Percentiles rank a stretch among this genome's conserved stretches.
Conservation (phyloP, 1,140 invertebrate genomes). For the Luehdorfia chinensis region DNA sequence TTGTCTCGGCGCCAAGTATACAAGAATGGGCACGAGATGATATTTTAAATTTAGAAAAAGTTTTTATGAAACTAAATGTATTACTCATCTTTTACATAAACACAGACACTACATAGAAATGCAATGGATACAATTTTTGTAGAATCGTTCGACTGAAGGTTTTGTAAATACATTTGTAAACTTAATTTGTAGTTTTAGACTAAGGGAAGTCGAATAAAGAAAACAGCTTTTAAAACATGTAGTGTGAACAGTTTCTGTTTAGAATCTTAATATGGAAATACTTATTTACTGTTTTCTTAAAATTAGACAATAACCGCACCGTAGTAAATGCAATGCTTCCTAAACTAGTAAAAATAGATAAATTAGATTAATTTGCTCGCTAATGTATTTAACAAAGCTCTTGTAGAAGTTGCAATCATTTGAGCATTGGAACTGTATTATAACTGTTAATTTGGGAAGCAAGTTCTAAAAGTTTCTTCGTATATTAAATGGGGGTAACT, state of each 20-base stretch:
- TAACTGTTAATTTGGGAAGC: conserved; percentile 46
- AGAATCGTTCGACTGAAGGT: conserved; percentile 10
- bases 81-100: too few relatives aligned
- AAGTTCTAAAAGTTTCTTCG: conserved; percentile 18
- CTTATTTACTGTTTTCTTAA: too few relatives aligned
- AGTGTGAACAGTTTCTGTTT: too few relatives aligned
- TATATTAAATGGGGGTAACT: conserved; percentile 4
- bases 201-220: conserved; percentile 3
- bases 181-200: conserved; percentile 10
- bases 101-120: too few relatives aligned
- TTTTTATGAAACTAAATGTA: too few relatives aligned
- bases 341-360: conserved; percentile 45
- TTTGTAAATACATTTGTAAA: conserved; percentile 13
- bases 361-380: conserved; percentile 49
- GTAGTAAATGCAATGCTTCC: conserved; percentile 50
- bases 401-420: conserved; percentile 37
- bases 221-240: neutral
- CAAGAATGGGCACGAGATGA: too few relatives aligned
- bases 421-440: conserved; percentile 56
- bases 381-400: conserved; percentile 34
- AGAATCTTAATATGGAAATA: too few relatives aligned
- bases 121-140: conserved; percentile 5
- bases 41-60: too few relatives aligned
- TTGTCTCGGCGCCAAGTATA: too few relatives aligned
- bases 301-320: conserved; percentile 5